Evolutionary conservation across 2,888 invertebrate species (phyloP), one percentile per base, ranked within the genome.

Genomic region (Drosophila leonis): DNA sequence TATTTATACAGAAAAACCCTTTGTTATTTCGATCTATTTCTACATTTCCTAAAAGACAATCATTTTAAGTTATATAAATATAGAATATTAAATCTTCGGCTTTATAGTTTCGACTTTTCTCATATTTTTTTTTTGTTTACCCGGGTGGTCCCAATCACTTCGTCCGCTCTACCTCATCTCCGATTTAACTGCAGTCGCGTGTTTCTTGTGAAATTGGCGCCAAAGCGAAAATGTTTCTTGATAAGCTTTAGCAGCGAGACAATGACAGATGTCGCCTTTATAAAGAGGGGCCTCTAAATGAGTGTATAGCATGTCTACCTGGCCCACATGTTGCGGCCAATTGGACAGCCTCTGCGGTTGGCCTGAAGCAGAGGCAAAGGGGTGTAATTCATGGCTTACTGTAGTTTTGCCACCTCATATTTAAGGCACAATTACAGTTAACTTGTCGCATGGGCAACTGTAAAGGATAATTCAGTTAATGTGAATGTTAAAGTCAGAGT

Each of bases 191-290:
- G 63, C 52, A 66, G 72, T 59, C 68, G 66, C 64, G 71, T 70
- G 75, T 77, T 75, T 61, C 72, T 73, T 69, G 56, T 51, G 61
- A 75, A 82, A 76, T 85, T 88, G 90, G 90, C 88, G 90, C 90
- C 90, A 89, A 88, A 65, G 65, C 77, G 62, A 74, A 88, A 85
- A 78, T 82, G 82, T 86, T 73, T 77, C 72, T 75, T 79, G 90
- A 81, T 88, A 89, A 88, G 74, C 75, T 68, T 64, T 61, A 41
- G 56, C 24, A 24, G 13, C 61, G 41, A 46, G 80, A 68, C 72
- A 73, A 59, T 78, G 76, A 78, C 68, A 64, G 72, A 74, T 74
- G 70, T 65, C 56, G 41, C 63, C 49, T 42, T 35, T 56, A 29
- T 48, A 29, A 48, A 72, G 70, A 55, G 44, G 61, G 63, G 33